These are phyloP conservation scores for Loripinus fragilis DNA, from an alignment of 2,888 invertebrate genomes.

Conservation along the genomic window DNA sequence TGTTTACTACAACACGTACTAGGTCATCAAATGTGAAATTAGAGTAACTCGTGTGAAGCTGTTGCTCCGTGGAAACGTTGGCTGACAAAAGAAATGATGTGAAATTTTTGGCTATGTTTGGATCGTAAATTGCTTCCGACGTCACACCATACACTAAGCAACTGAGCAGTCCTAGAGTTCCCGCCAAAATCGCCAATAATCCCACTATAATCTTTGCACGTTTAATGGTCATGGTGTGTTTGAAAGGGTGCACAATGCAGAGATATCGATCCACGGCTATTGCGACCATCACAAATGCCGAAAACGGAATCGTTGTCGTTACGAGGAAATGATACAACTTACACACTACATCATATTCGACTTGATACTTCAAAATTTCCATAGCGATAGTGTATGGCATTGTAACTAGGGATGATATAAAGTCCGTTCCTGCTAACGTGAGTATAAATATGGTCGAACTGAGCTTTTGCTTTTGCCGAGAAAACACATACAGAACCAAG, in stretches of 20 bases:
- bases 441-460: slow-evolving; percentile 81
- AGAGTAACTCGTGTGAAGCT: not conserved
- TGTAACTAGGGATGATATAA: slow-evolving; percentile 77
- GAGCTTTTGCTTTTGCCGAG: slow-evolving; percentile 70
- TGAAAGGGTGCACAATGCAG: slow-evolving; percentile 79
- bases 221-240: slow-evolving; percentile 76
- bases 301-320: slow-evolving; percentile 78
- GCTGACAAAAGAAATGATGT: not conserved
- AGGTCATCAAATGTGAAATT: slow-evolving; percentile 12
- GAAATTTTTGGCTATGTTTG: not conserved
- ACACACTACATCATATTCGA: slow-evolving; percentile 71
- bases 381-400: slow-evolving; percentile 79
- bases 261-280: slow-evolving; percentile 77
- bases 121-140: not conserved
- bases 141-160: slow-evolving; percentile 59
- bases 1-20: slow-evolving; percentile 27
- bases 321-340: slow-evolving; percentile 79
- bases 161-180: slow-evolving; percentile 57
- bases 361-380: slow-evolving; percentile 71
- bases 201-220: slow-evolving; percentile 66
- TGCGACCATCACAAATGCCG: slow-evolving; percentile 78
- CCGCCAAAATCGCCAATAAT: slow-evolving; percentile 50
- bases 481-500: slow-evolving; percentile 76
- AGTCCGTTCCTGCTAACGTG: slow-evolving; percentile 79
- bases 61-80: not conserved